phyloP scores from a whole-genome alignment of 2,888 invertebrate species.

The Papilio gigon region DNA sequence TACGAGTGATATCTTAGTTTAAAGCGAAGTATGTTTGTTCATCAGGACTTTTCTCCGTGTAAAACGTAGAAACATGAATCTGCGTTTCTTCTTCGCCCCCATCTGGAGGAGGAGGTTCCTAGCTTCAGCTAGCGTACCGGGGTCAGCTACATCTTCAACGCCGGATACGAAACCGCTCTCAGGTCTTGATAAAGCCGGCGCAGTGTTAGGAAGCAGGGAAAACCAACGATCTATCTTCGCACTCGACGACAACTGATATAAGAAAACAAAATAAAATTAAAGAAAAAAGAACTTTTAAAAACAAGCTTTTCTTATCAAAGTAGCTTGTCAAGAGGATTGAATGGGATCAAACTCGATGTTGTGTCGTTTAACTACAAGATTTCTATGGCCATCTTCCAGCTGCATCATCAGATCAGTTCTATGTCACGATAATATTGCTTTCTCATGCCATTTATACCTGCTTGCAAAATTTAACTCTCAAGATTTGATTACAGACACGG shows the following conservation, averaged over 20 bases:
- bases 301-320: too few relatives aligned
- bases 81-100: constrained; percentile 86
- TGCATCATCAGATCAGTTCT: too few relatives aligned
- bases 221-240: constrained; percentile 93
- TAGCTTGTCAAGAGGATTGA: too few relatives aligned
- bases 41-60: constrained; percentile 87
- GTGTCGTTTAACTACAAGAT: too few relatives aligned
- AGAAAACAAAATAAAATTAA: constrained; percentile 44
- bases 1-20: constrained; percentile 47
- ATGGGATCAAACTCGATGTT: too few relatives aligned
- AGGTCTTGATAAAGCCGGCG: constrained; percentile 85
- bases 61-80: constrained; percentile 85
- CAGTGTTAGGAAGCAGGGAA: constrained; percentile 81
- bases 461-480: too few relatives aligned
- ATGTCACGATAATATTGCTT: too few relatives aligned
- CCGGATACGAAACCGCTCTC: constrained; percentile 91
- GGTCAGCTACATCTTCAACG: constrained; percentile 81
- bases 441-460: too few relatives aligned
- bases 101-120: constrained; percentile 86
- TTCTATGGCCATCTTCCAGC: too few relatives aligned
- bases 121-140: constrained; percentile 85
- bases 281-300: too few relatives aligned
- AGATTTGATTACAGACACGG: too few relatives aligned
- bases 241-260: constrained; percentile 85
- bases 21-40: constrained; percentile 74